A percentile compares a stretch with the other conserved stretches of the same genome.
Conservation (phyloP, 2,888 invertebrate species). For the Cartodere bifasciata region DNA sequence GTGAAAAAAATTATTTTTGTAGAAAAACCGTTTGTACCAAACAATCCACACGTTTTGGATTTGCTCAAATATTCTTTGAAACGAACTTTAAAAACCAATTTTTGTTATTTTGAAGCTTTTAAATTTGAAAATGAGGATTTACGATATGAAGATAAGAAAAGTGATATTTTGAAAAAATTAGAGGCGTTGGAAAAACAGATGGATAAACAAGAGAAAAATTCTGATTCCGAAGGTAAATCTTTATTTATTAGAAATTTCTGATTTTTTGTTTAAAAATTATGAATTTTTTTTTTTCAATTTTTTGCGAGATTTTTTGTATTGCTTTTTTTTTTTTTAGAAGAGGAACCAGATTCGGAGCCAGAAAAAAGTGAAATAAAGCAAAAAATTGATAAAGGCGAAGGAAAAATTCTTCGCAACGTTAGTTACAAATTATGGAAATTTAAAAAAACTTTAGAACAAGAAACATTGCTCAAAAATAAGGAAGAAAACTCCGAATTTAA, state of each 20-base stretch:
- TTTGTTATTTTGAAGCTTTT: slow-evolving; percentile 25
- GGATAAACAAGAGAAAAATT: background rate
- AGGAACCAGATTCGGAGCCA: slow-evolving; percentile 5
- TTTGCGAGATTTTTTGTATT: too few species aligned
- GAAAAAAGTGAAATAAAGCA: slow-evolving; percentile 6
- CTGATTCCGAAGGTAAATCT: background rate
- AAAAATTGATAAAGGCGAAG: too few species aligned
- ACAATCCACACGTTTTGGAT: slow-evolving; percentile 17
- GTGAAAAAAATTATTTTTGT: slow-evolving; percentile 26
- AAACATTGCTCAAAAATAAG: slow-evolving; percentile 23
- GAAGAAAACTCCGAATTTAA: slow-evolving; percentile 22
- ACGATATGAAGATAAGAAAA: background rate
- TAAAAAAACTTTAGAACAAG: slow-evolving; percentile 19
- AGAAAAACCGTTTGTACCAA: slow-evolving; percentile 26
- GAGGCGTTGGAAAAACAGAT: slow-evolving; percentile 1
- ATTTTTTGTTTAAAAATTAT: background rate
- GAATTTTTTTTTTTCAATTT: background rate
- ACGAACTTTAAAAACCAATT: slow-evolving; percentile 22
- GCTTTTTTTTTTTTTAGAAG: too few species aligned
- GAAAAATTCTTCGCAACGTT: slow-evolving; percentile 24
- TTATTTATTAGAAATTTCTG: background rate
- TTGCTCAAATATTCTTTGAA: slow-evolving; percentile 22
- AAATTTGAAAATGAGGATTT: slow-evolving; percentile 12
- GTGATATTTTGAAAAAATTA: slow-evolving; percentile 7
- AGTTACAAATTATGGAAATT: slow-evolving; percentile 29